Conservation (phyloP, 2,797 vertebrate species). For the Avahi laniger region DNA sequence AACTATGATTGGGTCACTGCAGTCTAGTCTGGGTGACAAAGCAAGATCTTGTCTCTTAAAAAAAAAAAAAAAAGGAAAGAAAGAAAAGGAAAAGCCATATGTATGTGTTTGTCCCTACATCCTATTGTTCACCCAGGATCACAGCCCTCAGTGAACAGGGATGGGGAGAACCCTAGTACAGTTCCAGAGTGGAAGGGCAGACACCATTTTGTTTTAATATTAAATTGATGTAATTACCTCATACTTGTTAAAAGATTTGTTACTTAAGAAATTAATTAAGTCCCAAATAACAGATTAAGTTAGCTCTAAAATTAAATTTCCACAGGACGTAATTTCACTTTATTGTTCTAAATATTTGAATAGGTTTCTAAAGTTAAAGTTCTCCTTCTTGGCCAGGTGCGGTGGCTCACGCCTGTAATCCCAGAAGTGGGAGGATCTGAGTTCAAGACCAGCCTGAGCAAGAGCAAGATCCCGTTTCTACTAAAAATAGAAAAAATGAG, state of each 20-base stretch:
- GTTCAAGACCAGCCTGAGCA: not conserved
- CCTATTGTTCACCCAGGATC: not conserved
- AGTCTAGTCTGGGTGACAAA: not conserved
- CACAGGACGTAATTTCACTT: not conserved
- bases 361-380: not conserved
- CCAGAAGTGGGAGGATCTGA: not conserved
- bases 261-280: not conserved
- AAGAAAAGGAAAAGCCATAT: not conserved
- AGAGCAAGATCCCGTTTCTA: not conserved
- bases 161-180: fast-evolving
- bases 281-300: not conserved
- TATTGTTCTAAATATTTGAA: not conserved
- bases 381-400: not conserved
- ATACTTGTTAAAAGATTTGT: not conserved
- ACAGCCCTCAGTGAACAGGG: not conserved
- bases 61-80: not conserved
- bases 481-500: not conserved
- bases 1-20: not conserved
- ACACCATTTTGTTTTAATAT: not conserved
- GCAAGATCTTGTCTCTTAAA: not conserved
- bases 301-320: not conserved
- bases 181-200: not conserved
- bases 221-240: not conserved
- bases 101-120: not conserved
- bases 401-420: not conserved